Base-by-base conservation (phyloP, 1,140 invertebrate species). In the Amyelois transitella region DNA sequence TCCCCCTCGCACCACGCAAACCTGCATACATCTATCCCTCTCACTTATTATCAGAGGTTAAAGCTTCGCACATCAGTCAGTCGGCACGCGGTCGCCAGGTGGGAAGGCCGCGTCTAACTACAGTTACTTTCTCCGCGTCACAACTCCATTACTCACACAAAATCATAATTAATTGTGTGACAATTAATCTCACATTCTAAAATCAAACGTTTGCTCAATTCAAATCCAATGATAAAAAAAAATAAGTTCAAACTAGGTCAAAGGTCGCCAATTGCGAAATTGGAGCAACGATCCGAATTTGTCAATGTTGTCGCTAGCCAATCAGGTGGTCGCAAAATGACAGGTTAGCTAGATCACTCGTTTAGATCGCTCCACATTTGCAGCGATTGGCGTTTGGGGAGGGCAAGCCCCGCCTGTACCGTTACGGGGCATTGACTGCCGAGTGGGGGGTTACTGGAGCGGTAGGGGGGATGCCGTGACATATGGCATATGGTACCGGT, bases 31-130 rank as follows among this genome's bases (percentile, higher is more conserved):
- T 43, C 68, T 59, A 60, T 84, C 79, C 62, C 81, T 56, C 66
- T 85, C 72, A 71, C 78, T 77, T 82, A 83, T 84, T 87, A 87
- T 85, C 81, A 85, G 75, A 84, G 80, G 84, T 84, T 84, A 81
- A n/a, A 81, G 57, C 70, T 75, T 72, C 61, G 80, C 78, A 75
- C 84, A 85, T 85, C 81, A 72, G 81, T 85, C 81, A 87, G 84
- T 87, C 71, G 76, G 71, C 78, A 73, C 72, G 75, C 77, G 81
- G 80, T 64, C 81, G 67, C 66, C 76, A 79, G 71, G 73, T 72
- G 77, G 75, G 77, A 77, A 81, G 79, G 84, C 72, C 81, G 81
- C 65, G 69, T 69, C 62, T 62, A 61, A 64, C 67, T 73, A 75
- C 77, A 78, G 79, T 78, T 84, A 84, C 81, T 80, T 78, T 85